Evolutionary conservation across 2,797 vertebrate genomes (phyloP).

Genomic region (Agapornis canus): DNA sequence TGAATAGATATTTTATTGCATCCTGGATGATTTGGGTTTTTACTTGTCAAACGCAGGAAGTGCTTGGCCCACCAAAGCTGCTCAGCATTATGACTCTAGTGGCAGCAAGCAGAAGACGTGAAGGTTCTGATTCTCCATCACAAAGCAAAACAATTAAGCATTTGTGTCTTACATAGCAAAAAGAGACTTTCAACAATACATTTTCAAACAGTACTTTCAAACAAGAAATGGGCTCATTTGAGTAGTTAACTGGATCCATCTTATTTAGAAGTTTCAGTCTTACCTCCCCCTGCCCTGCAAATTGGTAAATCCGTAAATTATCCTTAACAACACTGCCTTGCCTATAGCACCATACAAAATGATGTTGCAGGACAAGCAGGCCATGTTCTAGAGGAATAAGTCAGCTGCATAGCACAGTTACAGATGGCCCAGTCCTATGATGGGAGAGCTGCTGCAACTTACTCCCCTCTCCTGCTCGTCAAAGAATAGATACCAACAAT

Average conservation of each 20-base stretch:
- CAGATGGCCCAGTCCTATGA: background rate
- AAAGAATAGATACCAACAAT: background rate
- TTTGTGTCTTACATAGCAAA: background rate
- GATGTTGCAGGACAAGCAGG: background rate
- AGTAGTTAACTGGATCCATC: background rate
- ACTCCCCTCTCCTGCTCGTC: background rate
- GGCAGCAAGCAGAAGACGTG: background rate
- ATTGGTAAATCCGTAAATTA: background rate
- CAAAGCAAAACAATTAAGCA: background rate
- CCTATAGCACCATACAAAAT: background rate
- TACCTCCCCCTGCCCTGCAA: background rate
- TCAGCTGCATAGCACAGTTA: background rate
- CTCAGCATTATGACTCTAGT: fast-evolving
- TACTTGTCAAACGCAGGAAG: background rate
- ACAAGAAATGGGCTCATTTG: background rate
- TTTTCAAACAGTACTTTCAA: background rate
- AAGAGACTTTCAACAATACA: background rate
- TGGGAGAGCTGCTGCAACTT: background rate
- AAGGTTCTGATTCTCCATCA: background rate
- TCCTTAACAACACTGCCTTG: background rate
- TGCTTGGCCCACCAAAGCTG: background rate
- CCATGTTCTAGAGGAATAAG: background rate
- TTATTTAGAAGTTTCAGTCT: background rate
- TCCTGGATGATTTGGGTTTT: background rate
- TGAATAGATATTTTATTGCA: background rate